Conservation (phyloP, 1,140 invertebrate genomes). For the Daktulosphaira vitifoliae region DNA sequence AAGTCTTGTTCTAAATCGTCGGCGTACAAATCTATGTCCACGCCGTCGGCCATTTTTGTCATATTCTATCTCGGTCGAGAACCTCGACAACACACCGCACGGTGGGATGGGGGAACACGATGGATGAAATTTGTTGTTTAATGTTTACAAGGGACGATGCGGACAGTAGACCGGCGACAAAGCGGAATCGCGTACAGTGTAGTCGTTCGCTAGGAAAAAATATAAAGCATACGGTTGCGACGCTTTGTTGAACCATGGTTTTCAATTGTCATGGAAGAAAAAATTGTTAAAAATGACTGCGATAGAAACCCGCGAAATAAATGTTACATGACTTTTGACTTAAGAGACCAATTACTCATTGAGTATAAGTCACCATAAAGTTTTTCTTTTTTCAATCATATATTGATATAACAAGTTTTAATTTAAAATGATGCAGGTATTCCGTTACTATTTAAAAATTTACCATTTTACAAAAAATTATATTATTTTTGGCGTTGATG, state of each 20-base stretch:
- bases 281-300: too few relatives aligned
- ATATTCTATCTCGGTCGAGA: conserved; percentile 2
- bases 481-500: too few relatives aligned
- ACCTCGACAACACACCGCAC: conserved; percentile 17
- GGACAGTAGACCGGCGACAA: neutral
- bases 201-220: neutral
- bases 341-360: too few relatives aligned
- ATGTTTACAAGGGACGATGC: conserved; percentile 24
- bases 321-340: too few relatives aligned
- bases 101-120: neutral
- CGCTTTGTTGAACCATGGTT: neutral
- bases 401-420: too few relatives aligned
- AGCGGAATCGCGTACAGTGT: neutral
- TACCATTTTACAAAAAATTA: too few relatives aligned
- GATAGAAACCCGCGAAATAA: too few relatives aligned
- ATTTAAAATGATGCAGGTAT: too few relatives aligned
- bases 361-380: too few relatives aligned
- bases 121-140: conserved; percentile 8
- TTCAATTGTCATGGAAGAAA: too few relatives aligned
- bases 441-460: too few relatives aligned
- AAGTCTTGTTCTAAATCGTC: conserved; percentile 94
- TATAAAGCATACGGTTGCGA: neutral
- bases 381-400: too few relatives aligned
- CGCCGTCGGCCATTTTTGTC: conserved; percentile 81
- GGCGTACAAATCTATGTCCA: conserved; percentile 92